Conservation (phyloP, 2,113 vertebrate genomes). For the Ailuropoda melanoleuca region DNA sequence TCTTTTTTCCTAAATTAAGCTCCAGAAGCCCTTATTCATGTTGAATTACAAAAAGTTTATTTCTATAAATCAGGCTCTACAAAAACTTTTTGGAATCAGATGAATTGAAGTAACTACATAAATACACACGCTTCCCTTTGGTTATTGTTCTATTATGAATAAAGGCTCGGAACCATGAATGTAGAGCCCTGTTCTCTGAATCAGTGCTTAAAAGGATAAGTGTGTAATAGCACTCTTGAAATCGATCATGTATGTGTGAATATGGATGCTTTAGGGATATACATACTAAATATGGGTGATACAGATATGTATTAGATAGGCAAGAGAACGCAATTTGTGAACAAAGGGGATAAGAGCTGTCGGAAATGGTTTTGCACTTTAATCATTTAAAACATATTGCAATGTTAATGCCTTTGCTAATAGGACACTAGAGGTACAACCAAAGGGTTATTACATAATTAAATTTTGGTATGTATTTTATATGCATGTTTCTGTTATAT, state of each 20-base stretch:
- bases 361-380: background rate
- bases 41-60: background rate
- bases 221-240: background rate
- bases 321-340: background rate
- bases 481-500: background rate
- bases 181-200: background rate
- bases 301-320: background rate
- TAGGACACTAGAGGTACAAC: background rate
- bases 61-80: background rate
- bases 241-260: background rate
- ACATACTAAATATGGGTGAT: background rate
- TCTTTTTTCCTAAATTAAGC: constrained; percentile 28
- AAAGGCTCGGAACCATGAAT: background rate
- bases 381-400: background rate
- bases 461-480: background rate
- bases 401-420: background rate
- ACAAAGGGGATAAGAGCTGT: background rate
- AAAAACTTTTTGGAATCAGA: background rate
- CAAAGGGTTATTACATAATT: background rate
- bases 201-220: background rate
- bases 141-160: background rate
- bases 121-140: background rate
- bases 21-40: background rate
- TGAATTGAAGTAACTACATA: background rate
- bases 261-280: background rate